A percentile compares a stretch with the other conserved stretches of the same genome.
Conservation (phyloP, 2,888 invertebrate genomes). For the Cinara cedri region DNA sequence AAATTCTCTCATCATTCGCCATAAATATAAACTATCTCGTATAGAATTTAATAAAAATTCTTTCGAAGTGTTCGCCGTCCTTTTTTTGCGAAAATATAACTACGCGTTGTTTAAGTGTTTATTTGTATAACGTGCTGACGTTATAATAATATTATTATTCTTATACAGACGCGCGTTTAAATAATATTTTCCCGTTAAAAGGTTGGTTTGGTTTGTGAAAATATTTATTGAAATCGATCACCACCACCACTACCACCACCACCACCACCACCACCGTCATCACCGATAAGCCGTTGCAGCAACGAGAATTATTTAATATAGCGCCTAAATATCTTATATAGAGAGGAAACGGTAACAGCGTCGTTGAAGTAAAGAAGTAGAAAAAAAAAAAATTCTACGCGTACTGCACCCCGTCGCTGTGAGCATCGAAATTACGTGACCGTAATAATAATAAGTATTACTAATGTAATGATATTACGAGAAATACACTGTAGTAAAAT, state of each 20-base stretch:
- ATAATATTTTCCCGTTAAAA: background rate
- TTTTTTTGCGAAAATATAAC: too few relatives aligned
- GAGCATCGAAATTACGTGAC: slow-evolving; percentile 15
- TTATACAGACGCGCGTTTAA: too few relatives aligned
- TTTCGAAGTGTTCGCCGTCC: too few relatives aligned
- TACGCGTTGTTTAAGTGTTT: too few relatives aligned
- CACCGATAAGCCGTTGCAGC: too few relatives aligned
- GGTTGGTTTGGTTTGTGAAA: background rate
- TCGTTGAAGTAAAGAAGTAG: background rate
- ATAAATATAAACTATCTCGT: too few relatives aligned
- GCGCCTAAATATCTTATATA: background rate
- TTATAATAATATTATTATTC: too few relatives aligned
- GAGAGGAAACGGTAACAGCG: background rate
- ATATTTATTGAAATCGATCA: slow-evolving; percentile 17
- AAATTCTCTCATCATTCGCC: too few relatives aligned
- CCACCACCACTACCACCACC: too few relatives aligned
- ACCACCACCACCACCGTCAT: background rate
- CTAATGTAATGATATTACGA: slow-evolving; percentile 23
- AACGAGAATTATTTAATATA: too few relatives aligned
- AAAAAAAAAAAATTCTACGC: slow-evolving; percentile 17
- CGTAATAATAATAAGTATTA: slow-evolving; percentile 32
- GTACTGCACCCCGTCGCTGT: background rate
- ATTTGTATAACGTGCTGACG: too few relatives aligned
- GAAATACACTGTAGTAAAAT: slow-evolving; percentile 16
- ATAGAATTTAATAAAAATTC: too few relatives aligned